Conservation (phyloP, 2,797 vertebrate genomes). For the Cossypha caffra region DNA sequence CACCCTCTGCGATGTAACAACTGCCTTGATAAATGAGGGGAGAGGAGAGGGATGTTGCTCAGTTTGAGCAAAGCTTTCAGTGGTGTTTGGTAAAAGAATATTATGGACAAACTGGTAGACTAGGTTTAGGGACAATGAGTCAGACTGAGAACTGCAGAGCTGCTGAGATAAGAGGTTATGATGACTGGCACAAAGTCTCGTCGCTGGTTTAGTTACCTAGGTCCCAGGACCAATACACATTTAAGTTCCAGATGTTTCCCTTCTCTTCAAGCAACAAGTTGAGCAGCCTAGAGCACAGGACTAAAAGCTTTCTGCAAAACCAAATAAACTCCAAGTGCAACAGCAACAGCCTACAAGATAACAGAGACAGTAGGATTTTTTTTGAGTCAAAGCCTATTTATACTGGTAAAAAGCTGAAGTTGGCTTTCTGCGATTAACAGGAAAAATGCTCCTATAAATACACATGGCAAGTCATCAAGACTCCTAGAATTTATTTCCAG, state of each 20-base stretch:
- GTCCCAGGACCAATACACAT: background rate
- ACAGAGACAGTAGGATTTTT: background rate
- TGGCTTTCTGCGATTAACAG: background rate
- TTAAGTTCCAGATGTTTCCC: background rate
- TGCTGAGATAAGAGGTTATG: background rate
- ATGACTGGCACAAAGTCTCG: background rate
- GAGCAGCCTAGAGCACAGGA: background rate
- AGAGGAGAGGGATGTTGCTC: background rate
- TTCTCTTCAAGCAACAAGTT: background rate
- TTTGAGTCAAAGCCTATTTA: background rate
- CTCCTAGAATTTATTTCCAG: background rate
- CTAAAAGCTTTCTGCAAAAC: background rate
- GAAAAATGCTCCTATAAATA: background rate
- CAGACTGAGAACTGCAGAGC: fast-evolving
- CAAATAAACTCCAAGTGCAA: background rate
- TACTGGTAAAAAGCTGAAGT: background rate
- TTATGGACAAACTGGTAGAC: background rate
- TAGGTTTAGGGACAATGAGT: background rate
- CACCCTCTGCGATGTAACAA: background rate
- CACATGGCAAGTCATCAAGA: background rate
- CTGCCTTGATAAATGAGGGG: background rate
- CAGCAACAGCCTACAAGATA: background rate
- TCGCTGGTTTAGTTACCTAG: background rate
- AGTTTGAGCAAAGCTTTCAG: background rate
- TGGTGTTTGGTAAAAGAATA: background rate